Evolutionary conservation across 2,888 invertebrate genomes (phyloP).

Genomic region (Chalcis sispes): DNA sequence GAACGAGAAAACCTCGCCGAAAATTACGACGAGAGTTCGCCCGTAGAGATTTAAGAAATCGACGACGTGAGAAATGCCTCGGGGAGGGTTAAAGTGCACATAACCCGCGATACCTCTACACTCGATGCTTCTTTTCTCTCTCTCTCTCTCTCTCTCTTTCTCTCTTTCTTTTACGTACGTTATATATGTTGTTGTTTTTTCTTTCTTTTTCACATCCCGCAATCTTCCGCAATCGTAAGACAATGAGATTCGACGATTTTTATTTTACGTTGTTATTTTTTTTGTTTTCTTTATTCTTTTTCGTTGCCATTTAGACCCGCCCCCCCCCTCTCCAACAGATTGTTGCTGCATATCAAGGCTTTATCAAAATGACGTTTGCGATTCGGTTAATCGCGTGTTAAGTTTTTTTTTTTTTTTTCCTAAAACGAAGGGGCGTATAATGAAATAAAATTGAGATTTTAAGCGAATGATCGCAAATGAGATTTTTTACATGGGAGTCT

Average conservation of each 20-base stretch:
- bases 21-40: slow-evolving; percentile 41
- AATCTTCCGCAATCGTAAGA: slow-evolving; percentile 6
- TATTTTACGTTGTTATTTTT: not conserved
- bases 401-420: not conserved
- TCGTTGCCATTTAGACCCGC: not conserved
- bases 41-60: slow-evolving; percentile 39
- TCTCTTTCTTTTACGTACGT: too few relatives aligned
- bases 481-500: too few relatives aligned
- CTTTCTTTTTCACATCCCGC: not conserved
- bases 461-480: too few relatives aligned
- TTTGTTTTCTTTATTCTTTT: not conserved
- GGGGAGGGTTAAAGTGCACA: slow-evolving; percentile 27
- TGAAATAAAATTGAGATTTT: too few relatives aligned
- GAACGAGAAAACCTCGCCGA: slow-evolving; percentile 3
- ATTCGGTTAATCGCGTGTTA: too few relatives aligned
- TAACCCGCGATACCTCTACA: not conserved
- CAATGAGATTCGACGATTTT: slow-evolving; percentile 19
- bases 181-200: not conserved
- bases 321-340: not conserved
- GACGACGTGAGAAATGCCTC: slow-evolving; percentile 36
- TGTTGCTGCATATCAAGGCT: too few relatives aligned
- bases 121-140: not conserved
- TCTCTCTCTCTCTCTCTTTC: slow-evolving; percentile 3
- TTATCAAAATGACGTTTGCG: too few relatives aligned
- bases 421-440: too few relatives aligned